Evolutionary conservation across 2,113 vertebrate genomes (phyloP).

Genomic region (Centropus unirufus): DNA sequence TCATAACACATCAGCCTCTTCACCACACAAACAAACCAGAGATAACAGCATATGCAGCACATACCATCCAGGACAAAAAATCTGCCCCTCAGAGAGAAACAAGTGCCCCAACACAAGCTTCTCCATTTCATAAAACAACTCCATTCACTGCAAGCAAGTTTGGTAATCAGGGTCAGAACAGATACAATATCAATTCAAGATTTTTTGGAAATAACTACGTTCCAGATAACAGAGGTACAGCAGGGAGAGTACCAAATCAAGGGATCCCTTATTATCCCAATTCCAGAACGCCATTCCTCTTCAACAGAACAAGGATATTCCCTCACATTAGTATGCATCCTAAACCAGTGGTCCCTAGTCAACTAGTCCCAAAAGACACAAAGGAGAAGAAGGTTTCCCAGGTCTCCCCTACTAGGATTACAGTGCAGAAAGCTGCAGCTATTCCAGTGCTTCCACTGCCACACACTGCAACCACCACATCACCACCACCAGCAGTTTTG

Average conservation of each 20-base stretch:
- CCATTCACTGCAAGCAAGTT: not conserved
- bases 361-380: constrained; percentile 7
- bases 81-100: not conserved
- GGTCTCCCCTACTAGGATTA: not conserved
- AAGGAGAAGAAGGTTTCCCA: not conserved
- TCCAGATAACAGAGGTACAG: constrained; percentile 62
- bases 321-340: constrained; percentile 3
- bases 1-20: constrained; percentile 37
- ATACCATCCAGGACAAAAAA: constrained; percentile 22
- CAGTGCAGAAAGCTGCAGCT: constrained; percentile 5
- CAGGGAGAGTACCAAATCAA: constrained; percentile 32
- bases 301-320: constrained; percentile 63
- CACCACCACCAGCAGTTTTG: not conserved
- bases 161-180: not conserved
- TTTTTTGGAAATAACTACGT: constrained; percentile 75
- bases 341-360: constrained; percentile 24
- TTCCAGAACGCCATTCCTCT: constrained; percentile 47
- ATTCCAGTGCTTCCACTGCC: not conserved
- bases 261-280: constrained; percentile 39
- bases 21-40: constrained; percentile 67
- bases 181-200: constrained; percentile 56
- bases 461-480: not conserved
- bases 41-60: constrained; percentile 46
- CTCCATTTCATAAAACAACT: not conserved
- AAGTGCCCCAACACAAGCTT: not conserved